Conservation (phyloP, 1,140 invertebrate genomes). For the Atta cephalotes region DNA sequence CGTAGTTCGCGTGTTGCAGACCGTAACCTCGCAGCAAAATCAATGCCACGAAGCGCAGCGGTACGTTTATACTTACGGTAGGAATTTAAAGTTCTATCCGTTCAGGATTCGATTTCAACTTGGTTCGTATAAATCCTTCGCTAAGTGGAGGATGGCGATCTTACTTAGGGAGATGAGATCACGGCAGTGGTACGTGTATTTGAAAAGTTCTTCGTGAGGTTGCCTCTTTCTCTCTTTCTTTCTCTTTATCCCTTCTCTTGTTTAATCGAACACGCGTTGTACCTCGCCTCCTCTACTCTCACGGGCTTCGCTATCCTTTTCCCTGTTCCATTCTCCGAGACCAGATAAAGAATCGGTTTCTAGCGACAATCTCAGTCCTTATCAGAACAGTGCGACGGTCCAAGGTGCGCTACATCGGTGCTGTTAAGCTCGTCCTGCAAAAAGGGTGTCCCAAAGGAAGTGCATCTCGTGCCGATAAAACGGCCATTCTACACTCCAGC, state of each 20-base stretch:
- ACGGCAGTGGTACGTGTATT: conserved; percentile 45
- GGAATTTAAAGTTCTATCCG: conserved; percentile 72
- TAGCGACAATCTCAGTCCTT: conserved; percentile 54
- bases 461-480: conserved; percentile 69
- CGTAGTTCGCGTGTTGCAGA: conserved; percentile 26
- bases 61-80: conserved; percentile 64
- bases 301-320: not conserved
- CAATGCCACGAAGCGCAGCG: conserved; percentile 32
- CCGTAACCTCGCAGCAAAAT: conserved; percentile 17
- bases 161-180: conserved; percentile 71
- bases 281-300: conserved; percentile 27
- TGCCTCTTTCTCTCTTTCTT: conserved; percentile 1
- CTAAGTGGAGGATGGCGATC: conserved; percentile 70
- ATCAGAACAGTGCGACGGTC: conserved; percentile 48
- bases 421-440: conserved; percentile 49
- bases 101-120: conserved; percentile 74
- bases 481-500: conserved; percentile 52
- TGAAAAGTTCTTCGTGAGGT: conserved; percentile 58
- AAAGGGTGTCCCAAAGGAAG: conserved; percentile 63
- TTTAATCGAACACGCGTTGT: conserved; percentile 65
- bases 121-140: conserved; percentile 73
- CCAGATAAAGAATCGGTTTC: conserved; percentile 64
- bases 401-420: conserved; percentile 41
- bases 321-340: not conserved
- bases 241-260: conserved; percentile 34